Conservation (phyloP, 1,140 invertebrate species). For the Trypoxylus dichotomus region DNA sequence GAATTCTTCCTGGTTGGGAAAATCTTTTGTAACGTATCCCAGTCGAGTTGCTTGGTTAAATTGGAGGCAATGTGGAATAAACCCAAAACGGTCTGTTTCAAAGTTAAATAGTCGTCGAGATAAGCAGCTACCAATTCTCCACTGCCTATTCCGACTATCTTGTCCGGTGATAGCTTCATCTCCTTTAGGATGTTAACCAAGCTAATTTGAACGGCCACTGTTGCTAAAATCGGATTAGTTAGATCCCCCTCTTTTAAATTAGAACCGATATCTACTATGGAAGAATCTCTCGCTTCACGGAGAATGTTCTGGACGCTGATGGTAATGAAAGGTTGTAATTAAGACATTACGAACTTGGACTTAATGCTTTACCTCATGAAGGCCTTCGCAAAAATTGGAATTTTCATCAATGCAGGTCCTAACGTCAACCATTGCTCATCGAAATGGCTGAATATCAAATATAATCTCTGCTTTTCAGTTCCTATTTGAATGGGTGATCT, state of each 20-base stretch:
- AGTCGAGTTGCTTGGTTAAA: background rate
- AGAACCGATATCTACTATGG: conserved; percentile 56
- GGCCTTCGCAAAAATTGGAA: conserved; percentile 28
- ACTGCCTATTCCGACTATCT: conserved; percentile 78
- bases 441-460: background rate
- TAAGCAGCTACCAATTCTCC: conserved; percentile 82
- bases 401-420: conserved; percentile 54
- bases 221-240: conserved; percentile 57
- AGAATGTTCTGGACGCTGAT: conserved; percentile 46
- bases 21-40: conserved; percentile 29
- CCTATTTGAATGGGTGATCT: background rate
- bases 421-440: conserved; percentile 64
- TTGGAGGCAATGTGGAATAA: background rate
- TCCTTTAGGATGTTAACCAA: conserved; percentile 70
- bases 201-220: conserved; percentile 76
- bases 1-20: background rate
- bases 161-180: conserved; percentile 70
- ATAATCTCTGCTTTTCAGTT: background rate
- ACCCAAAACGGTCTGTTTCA: conserved; percentile 58
- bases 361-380: too few relatives aligned
- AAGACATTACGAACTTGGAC: background rate
- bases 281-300: conserved; percentile 50
- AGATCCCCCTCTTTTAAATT: conserved; percentile 54
- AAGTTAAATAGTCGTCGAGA: conserved; percentile 80
- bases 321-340: too few relatives aligned